phyloP scores from a whole-genome alignment of 2,113 vertebrate species.

The Mastomys coucha region DNA sequence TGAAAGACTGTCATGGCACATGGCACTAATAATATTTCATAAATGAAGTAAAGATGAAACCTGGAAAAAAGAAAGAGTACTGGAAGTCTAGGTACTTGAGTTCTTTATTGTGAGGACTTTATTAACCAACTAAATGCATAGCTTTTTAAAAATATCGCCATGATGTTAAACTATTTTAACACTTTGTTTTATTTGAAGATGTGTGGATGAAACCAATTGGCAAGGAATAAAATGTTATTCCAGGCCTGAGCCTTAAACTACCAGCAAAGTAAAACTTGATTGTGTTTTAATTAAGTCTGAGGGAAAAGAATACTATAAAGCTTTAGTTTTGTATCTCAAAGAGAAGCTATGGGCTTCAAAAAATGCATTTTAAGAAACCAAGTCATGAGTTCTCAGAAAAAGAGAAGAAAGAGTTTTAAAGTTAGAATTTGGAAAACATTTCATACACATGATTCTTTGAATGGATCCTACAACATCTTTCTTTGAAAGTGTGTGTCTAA shows the following conservation, averaged over 20 bases:
- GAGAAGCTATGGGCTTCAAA: constrained; percentile 48
- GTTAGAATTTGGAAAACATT: constrained; percentile 43
- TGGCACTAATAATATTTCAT: neutral
- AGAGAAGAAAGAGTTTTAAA: neutral
- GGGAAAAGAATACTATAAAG: constrained; percentile 10
- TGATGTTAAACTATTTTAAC: neutral
- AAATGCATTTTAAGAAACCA: constrained; percentile 58
- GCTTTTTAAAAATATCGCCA: constrained; percentile 43
- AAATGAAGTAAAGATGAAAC: neutral
- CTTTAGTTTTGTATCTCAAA: constrained; percentile 46
- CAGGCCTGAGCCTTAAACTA: constrained; percentile 48
- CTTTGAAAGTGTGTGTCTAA: constrained; percentile 1
- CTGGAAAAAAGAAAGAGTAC: neutral
- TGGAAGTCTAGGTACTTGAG: neutral
- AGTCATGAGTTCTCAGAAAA: constrained; percentile 50
- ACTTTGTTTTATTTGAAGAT: constrained; percentile 63
- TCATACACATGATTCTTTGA: constrained; percentile 29
- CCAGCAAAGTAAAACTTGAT: constrained; percentile 53
- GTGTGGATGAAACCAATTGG: constrained; percentile 17
- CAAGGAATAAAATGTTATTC: constrained; percentile 41
- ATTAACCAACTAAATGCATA: neutral
- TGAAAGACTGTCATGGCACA: neutral
- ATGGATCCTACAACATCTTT: neutral
- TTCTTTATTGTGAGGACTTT: neutral
- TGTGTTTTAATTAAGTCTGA: constrained; percentile 69